Conservation (phyloP, 2,888 invertebrate species). For the Chouioia cunea region DNA sequence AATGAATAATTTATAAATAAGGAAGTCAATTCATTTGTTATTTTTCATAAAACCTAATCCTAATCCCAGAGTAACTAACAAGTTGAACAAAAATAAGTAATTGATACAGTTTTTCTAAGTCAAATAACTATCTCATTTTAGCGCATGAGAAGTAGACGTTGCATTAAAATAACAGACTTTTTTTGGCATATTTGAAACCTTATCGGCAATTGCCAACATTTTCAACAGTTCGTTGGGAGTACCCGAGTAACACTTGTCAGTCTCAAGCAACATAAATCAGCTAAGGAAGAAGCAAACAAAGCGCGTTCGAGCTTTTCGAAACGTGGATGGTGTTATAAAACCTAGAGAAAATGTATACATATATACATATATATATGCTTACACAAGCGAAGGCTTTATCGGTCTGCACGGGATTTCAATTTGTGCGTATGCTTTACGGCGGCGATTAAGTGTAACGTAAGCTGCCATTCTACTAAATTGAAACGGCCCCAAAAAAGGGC, state of each 20-base stretch:
- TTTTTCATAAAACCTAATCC: constrained; percentile 7
- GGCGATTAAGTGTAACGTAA: not conserved
- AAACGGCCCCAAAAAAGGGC: constrained; percentile 1
- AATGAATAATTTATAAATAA: constrained; percentile 40
- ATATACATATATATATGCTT: too few relatives aligned
- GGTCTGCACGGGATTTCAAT: constrained; percentile 27
- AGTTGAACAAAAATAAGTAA: too few relatives aligned
- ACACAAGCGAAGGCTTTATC: not conserved
- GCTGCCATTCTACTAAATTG: constrained; percentile 27
- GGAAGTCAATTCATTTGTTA: not conserved
- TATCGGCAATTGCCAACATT: too few relatives aligned
- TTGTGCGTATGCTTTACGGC: constrained; percentile 27
- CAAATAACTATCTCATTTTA: too few relatives aligned
- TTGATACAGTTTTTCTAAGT: too few relatives aligned
- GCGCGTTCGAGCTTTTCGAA: constrained; percentile 17
- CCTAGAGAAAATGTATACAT: too few relatives aligned
- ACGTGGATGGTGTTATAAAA: constrained; percentile 1
- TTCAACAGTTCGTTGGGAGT: too few relatives aligned
- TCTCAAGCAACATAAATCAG: constrained; percentile 30
- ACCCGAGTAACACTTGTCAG: constrained; percentile 19
- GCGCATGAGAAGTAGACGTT: too few relatives aligned
- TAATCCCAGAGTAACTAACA: not conserved
- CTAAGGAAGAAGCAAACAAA: not conserved
- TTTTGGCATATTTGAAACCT: too few relatives aligned
- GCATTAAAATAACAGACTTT: too few relatives aligned